These are phyloP conservation scores for Cranoglanis bouderius DNA, from an alignment of 2,113 vertebrate species.

Conservation along the genomic window DNA sequence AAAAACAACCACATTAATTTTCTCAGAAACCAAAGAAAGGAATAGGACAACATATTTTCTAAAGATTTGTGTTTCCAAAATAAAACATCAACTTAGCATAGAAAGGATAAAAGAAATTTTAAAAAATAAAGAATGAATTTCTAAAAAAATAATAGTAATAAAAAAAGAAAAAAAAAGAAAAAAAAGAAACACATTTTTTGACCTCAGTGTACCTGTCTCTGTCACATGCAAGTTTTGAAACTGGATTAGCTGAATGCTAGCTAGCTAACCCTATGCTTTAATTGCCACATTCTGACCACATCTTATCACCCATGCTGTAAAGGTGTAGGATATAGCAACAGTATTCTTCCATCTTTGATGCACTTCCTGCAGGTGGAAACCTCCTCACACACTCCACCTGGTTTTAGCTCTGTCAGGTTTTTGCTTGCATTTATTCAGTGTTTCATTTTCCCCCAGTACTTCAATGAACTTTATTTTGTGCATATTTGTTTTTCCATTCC, in stretches of 20 bases:
- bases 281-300: conserved; percentile 23
- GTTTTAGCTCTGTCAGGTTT: conserved; percentile 47
- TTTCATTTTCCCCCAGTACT: not conserved
- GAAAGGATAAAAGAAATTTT: conserved; percentile 64
- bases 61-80: conserved; percentile 77
- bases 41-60: conserved; percentile 70
- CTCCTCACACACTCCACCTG: conserved; percentile 40
- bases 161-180: conserved; percentile 2
- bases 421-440: conserved; percentile 32
- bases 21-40: conserved; percentile 69
- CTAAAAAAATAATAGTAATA: too few species aligned
- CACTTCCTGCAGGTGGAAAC: conserved; percentile 9
- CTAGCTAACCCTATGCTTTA: conserved; percentile 49
- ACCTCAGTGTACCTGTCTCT: conserved; percentile 88
- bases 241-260: conserved; percentile 73
- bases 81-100: conserved; percentile 66
- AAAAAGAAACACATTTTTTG: conserved; percentile 68
- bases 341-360: conserved; percentile 5
- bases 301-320: conserved; percentile 36
- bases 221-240: conserved; percentile 90
- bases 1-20: conserved; percentile 65
- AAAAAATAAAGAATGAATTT: conserved; percentile 68
- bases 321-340: conserved; percentile 24
- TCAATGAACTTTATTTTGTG: conserved; percentile 56
- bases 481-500: conserved; percentile 75